These are phyloP conservation scores for Trididemnum miniatum DNA, from an alignment of 23 tunicate genomes.

Conservation along the genomic window DNA sequence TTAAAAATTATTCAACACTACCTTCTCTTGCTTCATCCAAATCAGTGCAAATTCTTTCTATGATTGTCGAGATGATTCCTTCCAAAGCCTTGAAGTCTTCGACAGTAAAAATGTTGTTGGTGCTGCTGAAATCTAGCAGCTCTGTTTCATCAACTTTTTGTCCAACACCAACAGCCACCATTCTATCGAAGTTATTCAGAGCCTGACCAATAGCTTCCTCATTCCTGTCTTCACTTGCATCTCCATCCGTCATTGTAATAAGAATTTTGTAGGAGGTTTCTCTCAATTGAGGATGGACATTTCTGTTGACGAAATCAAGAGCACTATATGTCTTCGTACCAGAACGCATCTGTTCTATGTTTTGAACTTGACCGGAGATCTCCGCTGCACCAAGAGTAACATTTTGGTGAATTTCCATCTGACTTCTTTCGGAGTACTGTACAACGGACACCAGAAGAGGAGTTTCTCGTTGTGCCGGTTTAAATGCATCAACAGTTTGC, in stretches of 20 bases:
- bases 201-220: conserved; percentile 66
- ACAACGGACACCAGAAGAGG: conserved; percentile 66
- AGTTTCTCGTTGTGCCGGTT: conserved; percentile 20
- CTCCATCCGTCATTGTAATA: conserved; percentile 92
- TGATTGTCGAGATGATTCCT: conserved; percentile 50
- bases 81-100: conserved; percentile 62
- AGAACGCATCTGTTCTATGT: conserved; percentile 69
- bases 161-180: conserved; percentile 91
- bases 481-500: conserved; percentile 57
- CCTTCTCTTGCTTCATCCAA: conserved; percentile 25
- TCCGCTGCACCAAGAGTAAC: conserved; percentile 23
- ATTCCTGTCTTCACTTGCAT: conserved; percentile 75
- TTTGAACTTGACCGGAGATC: conserved; percentile 28
- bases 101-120: conserved; percentile 41
- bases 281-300: conserved; percentile 58
- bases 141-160: conserved; percentile 44
- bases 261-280: conserved; percentile 62
- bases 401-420: conserved; percentile 46
- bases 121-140: conserved; percentile 61
- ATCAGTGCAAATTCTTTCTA: conserved; percentile 63
- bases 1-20: too few species aligned
- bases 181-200: conserved; percentile 47
- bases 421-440: conserved; percentile 70
- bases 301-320: conserved; percentile 50
- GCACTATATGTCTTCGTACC: conserved; percentile 89